Evolutionary conservation across 2,797 vertebrate species (phyloP), one percentile per base, ranked within the genome.

Genomic region (Manis javanica): DNA sequence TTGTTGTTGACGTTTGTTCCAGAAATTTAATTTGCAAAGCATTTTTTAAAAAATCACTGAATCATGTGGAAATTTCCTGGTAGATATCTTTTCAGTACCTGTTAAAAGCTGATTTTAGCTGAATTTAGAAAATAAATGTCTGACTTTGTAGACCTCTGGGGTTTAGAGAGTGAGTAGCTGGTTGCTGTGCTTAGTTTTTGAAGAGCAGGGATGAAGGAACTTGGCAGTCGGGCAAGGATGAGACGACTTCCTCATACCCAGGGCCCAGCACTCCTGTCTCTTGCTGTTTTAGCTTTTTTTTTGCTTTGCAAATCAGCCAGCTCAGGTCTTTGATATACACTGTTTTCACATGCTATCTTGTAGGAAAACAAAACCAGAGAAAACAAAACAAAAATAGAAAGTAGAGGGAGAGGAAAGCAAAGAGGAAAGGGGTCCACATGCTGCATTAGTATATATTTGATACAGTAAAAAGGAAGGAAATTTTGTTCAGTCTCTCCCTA

Each of bases 21-120:
- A 97, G 75, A 95, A 88, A 97, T 89, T 87, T 68, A 81, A 84
- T 96, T 96, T 49, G 29, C 16, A 88, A 92, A 94, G 71, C 63
- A 34, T 39, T 46, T 92, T 94, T 95, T 94, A n/a, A 2, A 37
- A 86, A 91, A 79, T 68, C 85, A 59, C 77, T 89, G 64, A 81
- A 92, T 95, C n/a, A 24, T 29, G 10, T 79, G 24, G 29, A 92
- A 92, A 94, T 93, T 89, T 97, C 82, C 79, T 88, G 85, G 69
- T 89, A 88, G 49, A 71, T 72, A 85, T 95, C 39, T 57, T 95
- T 74, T 84, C 24, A 42, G 16, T 81, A 83, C 55, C 57, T 72
- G 10, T 69, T 91, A 53, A 87, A 78, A 87, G 31, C 31, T 49
- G 55, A 42, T 31, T 84, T 91, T 77, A 26, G 37, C 37, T 68